Conservation (phyloP, 2,888 invertebrate species). For the Corbicula japonica region DNA sequence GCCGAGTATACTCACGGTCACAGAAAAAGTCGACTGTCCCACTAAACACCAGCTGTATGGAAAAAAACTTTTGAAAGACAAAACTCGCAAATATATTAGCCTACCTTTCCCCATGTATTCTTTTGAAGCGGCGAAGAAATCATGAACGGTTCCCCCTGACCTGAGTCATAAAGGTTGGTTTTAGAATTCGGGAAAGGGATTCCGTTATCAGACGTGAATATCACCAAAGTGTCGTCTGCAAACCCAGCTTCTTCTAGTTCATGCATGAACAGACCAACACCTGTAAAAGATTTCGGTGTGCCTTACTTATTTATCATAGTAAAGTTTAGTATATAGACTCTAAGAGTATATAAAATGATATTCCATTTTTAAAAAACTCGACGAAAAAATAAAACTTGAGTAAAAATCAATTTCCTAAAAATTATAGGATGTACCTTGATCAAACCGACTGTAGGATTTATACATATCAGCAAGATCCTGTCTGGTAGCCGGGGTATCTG, state of each 20-base stretch:
- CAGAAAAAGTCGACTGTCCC: no score
- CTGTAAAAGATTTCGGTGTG: conserved; percentile 88
- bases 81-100: neutral
- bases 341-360: no score
- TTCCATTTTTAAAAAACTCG: no score
- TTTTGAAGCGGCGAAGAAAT: conserved; percentile 91
- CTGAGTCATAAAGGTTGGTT: conserved; percentile 96
- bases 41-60: no score
- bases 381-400: no score
- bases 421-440: conserved; percentile 94
- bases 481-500: conserved; percentile 93
- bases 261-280: conserved; percentile 93
- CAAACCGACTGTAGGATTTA: conserved; percentile 94
- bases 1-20: no score
- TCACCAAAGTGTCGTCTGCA: conserved; percentile 92
- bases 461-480: conserved; percentile 95
- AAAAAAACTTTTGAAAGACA: no score
- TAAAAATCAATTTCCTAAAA: no score
- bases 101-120: conserved; percentile 89
- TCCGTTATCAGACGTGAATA: conserved; percentile 96
- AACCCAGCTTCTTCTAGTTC: conserved; percentile 91
- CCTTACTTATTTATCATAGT: no score
- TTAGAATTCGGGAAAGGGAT: conserved; percentile 95
- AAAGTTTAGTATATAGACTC: no score
- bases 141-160: conserved; percentile 93